A percentile compares a stretch with the other conserved stretches of the same genome.
These are phyloP conservation scores for Kradibia gibbosae DNA, from an alignment of 1,140 invertebrate genomes.

Conservation along the genomic window DNA sequence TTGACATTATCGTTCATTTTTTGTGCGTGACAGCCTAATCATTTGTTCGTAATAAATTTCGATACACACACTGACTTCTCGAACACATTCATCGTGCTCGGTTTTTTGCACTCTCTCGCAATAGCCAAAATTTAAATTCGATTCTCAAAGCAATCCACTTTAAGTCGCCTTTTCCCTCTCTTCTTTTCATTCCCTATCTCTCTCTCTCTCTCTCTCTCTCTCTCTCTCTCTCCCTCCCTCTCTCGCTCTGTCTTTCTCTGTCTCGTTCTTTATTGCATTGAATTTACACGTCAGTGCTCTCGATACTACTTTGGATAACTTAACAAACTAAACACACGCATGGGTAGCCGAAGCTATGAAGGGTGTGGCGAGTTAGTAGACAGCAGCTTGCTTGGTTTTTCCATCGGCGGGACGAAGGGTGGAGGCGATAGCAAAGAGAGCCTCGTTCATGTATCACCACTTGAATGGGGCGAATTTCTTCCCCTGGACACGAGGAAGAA, in stretches of 20 bases:
- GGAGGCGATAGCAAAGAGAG: not conserved
- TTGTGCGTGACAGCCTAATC: not conserved
- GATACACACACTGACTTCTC: not conserved
- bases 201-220: not conserved
- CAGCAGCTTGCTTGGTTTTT: too few species aligned
- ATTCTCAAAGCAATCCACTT: conserved; percentile 3
- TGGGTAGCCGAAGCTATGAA: not conserved
- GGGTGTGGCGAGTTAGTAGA: not conserved
- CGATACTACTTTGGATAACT: conserved; percentile 20
- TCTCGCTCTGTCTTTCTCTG: not conserved
- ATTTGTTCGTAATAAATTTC: conserved; percentile 25
- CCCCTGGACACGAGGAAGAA: not conserved
- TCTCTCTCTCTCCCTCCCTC: not conserved
- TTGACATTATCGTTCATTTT: not conserved
- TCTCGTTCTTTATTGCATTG: not conserved
- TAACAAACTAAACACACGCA: conserved; percentile 31
- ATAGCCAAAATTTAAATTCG: not conserved
- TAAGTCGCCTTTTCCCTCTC: not conserved
- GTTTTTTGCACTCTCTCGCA: not conserved
- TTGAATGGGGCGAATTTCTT: conserved; percentile 35
- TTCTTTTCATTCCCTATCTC: not conserved
- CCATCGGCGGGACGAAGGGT: not conserved
- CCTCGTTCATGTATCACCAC: conserved; percentile 31
- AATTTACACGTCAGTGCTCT: conserved; percentile 12
- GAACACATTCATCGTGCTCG: not conserved